Evolutionary conservation across 1,140 invertebrate species (phyloP).

Genomic region (Scaptodrosophila lebanonensis): DNA sequence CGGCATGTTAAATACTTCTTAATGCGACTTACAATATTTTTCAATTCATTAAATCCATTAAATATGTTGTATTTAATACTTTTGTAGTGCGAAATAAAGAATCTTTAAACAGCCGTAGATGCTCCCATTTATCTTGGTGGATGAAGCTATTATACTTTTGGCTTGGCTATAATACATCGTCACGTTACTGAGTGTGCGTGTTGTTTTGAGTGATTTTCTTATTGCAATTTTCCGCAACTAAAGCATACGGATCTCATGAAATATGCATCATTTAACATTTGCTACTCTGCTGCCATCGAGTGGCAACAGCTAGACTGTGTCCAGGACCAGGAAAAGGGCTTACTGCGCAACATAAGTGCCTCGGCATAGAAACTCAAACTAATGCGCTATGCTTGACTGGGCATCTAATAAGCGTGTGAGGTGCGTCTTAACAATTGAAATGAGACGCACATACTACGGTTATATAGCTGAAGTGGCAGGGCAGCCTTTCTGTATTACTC

Average conservation of each 20-base stretch:
- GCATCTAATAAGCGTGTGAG: conserved; percentile 59
- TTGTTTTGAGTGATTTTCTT: conserved; percentile 34
- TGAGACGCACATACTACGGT: background rate
- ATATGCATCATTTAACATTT: conserved; percentile 65
- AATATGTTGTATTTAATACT: too few species aligned
- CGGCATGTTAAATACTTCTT: too few species aligned
- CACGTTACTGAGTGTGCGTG: background rate
- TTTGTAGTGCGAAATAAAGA: too few species aligned
- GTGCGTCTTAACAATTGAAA: conserved; percentile 13
- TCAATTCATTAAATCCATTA: too few species aligned
- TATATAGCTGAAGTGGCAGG: too few species aligned
- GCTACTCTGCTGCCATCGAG: conserved; percentile 5
- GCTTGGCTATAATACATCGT: too few species aligned
- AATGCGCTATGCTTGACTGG: conserved; percentile 63
- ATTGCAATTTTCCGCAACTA: conserved; percentile 34
- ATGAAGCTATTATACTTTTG: too few species aligned
- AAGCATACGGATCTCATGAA: conserved; percentile 41
- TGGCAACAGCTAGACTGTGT: conserved; percentile 38
- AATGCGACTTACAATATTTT: too few species aligned
- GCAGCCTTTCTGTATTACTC: background rate
- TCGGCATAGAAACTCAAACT: conserved; percentile 60
- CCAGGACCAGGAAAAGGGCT: background rate
- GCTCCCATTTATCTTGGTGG: too few species aligned
- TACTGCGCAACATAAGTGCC: conserved; percentile 47
- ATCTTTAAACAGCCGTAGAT: too few species aligned